Evolutionary conservation across 2,888 invertebrate genomes (phyloP), one percentile per base, ranked within the genome.

Genomic region (Heliothis peltigera): DNA sequence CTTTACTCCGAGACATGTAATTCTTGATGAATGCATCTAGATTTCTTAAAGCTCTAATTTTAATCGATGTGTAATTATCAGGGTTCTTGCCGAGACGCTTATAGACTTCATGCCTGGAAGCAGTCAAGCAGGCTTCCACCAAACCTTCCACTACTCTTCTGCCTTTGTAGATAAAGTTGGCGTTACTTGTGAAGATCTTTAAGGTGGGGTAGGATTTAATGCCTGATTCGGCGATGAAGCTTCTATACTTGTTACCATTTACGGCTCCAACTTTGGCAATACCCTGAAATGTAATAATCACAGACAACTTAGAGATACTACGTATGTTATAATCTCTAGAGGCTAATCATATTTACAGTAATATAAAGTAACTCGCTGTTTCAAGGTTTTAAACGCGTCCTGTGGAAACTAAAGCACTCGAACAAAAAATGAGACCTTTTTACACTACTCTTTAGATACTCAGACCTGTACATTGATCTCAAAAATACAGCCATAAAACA

Each of bases 211-310:
- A 39, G 39, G 39, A 39, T n/a, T 39, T 15, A n/a, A 39, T 39
- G n/a, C n/a, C 2, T n/a, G 39, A 8, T 15, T 39, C 39, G 15
- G n/a, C 4, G n/a, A 39, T 39, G 4, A 39, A 39, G 4, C 15
- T n/a, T 39, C n/a, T 39, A n/a, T 39, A n/a, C n/a, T 39, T 39
- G n/a, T 39, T n/a, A 39, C 39, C 39, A n/a, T 39, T 39, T 39
- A 39, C 15, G n/a, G 39, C 39, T 39, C 39, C 39, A 39, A 39
- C 39, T n/a, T 39, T 39, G 15, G 6, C n/a, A 39, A 39, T 39
- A 6, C 39, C 39, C 39, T 39, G 39, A 39, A 39, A 39, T n/a
- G 5, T 32, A 5, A 32, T 15, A n/a, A n/a, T n/a, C n/a, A n/a
- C n/a, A n/a, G n/a, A n/a, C n/a, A n/a, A n/a, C n/a, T n/a, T n/a